Evolutionary conservation across 2,888 invertebrate species (phyloP).

Genomic region (Drosophila austrosaltans): DNA sequence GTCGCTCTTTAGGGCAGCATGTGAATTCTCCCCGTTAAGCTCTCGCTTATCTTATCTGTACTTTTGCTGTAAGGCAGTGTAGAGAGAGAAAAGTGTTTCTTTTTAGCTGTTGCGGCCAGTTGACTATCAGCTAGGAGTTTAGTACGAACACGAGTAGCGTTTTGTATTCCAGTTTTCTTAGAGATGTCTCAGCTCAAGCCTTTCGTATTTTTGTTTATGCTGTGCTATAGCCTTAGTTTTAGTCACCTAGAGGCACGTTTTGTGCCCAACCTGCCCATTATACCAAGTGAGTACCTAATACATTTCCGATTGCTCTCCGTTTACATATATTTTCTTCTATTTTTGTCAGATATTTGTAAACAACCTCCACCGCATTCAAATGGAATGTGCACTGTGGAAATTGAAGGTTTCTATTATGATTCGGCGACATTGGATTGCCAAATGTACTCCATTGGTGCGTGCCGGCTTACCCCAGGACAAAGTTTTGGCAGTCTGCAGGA

Average conservation of each 20-base stretch:
- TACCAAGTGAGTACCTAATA: slow-evolving; percentile 56
- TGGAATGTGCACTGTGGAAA: slow-evolving; percentile 81
- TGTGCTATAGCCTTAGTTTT: slow-evolving; percentile 22
- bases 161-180: background rate
- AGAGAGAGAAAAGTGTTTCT: slow-evolving; percentile 6
- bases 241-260: slow-evolving; percentile 38
- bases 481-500: slow-evolving; percentile 80
- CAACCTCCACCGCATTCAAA: slow-evolving; percentile 79
- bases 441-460: slow-evolving; percentile 78
- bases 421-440: slow-evolving; percentile 73
- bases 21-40: background rate
- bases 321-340: background rate
- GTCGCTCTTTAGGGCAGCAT: slow-evolving; percentile 2
- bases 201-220: slow-evolving; percentile 25
- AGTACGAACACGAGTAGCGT: slow-evolving; percentile 2
- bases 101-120: background rate
- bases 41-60: slow-evolving; percentile 4
- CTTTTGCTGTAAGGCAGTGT: background rate
- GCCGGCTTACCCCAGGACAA: slow-evolving; percentile 78
- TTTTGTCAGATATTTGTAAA: slow-evolving; percentile 71
- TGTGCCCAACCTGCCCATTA: slow-evolving; percentile 17
- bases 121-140: slow-evolving; percentile 11
- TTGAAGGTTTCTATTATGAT: slow-evolving; percentile 81
- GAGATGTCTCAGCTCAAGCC: slow-evolving; percentile 33
- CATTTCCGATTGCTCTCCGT: background rate